Evolutionary conservation across 53 echinoderm and acorn worm species (phyloP).

Genomic region (Henricia sp.): DNA sequence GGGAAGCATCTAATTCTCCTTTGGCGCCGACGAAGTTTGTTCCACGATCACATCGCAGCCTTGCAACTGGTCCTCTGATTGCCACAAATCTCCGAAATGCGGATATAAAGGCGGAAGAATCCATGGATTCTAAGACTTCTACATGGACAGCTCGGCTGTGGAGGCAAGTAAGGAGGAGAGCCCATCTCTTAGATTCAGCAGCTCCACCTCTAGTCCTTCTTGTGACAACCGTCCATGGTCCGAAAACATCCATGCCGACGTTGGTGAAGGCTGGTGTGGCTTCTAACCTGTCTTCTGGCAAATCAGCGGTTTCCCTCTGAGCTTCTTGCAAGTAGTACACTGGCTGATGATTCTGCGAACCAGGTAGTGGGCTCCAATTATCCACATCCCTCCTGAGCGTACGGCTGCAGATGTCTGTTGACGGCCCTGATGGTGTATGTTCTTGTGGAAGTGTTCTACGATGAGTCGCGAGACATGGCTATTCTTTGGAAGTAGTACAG

Average conservation of each 20-base stretch:
- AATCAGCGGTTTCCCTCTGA: too few relatives aligned
- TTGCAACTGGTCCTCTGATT: constrained; percentile 64
- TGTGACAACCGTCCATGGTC: too few relatives aligned
- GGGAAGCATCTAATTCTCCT: constrained; percentile 7
- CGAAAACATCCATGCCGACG: too few relatives aligned
- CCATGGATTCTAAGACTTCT: constrained; percentile 54
- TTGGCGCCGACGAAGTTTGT: constrained; percentile 85
- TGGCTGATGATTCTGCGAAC: constrained; percentile 38
- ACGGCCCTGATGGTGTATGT: constrained; percentile 60
- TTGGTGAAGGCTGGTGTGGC: constrained; percentile 59
- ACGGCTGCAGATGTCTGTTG: constrained; percentile 40
- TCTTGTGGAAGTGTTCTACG: constrained; percentile 23
- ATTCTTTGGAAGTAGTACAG: constrained; percentile 52
- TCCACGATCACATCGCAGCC: constrained; percentile 65
- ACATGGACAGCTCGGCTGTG: constrained; percentile 53
- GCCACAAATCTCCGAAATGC: constrained; percentile 65
- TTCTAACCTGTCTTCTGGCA: too few relatives aligned
- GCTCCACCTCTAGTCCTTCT: constrained; percentile 66
- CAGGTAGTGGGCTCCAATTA: constrained; percentile 54
- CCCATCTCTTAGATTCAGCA: constrained; percentile 65
- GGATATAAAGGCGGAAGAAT: constrained; percentile 65
- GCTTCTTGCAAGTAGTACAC: constrained; percentile 23
- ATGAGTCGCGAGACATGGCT: constrained; percentile 56
- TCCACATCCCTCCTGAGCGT: constrained; percentile 35
- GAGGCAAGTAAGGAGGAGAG: constrained; percentile 49